A percentile compares a stretch with the other conserved stretches of the same genome.
Conservation (phyloP, 2,113 vertebrate species). For the Perognathus longimembris region DNA sequence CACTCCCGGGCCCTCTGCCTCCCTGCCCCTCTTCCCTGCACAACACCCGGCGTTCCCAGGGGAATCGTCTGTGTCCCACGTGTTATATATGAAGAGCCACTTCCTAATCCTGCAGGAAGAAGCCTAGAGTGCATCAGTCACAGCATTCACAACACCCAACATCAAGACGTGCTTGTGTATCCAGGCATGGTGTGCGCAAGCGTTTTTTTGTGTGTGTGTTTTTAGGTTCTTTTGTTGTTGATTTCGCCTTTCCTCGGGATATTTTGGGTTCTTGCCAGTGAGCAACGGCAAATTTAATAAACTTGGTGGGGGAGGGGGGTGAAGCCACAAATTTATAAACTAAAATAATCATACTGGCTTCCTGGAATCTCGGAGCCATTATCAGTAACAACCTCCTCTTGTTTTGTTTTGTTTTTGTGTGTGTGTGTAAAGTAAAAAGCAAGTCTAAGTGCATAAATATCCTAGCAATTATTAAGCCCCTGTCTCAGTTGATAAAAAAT, state of each 20-base stretch:
- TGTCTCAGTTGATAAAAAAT: background rate
- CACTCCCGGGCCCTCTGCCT: no score
- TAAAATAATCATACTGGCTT: slow-evolving; percentile 47
- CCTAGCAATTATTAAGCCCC: background rate
- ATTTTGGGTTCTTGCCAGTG: background rate
- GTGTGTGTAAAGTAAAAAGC: background rate
- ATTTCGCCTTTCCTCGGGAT: background rate
- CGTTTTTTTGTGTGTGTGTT: background rate
- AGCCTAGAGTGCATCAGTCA: background rate
- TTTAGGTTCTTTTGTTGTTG: slow-evolving; percentile 32
- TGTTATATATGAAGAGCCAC: background rate
- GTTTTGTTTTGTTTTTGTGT: no score
- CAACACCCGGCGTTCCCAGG: no score
- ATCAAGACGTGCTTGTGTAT: background rate
- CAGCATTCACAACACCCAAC: background rate
- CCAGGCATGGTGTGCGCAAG: fast-evolving
- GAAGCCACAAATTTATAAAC: slow-evolving; percentile 11
- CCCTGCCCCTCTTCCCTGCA: no score
- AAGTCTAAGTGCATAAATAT: background rate
- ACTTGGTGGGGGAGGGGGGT: background rate
- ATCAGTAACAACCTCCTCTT: no score
- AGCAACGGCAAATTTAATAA: background rate
- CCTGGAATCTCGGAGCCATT: slow-evolving; percentile 67
- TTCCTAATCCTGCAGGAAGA: slow-evolving; percentile 11
- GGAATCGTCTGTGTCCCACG: background rate